phyloP scores from a whole-genome alignment of 2,113 vertebrate genomes.

The Paratilapia polleni region DNA sequence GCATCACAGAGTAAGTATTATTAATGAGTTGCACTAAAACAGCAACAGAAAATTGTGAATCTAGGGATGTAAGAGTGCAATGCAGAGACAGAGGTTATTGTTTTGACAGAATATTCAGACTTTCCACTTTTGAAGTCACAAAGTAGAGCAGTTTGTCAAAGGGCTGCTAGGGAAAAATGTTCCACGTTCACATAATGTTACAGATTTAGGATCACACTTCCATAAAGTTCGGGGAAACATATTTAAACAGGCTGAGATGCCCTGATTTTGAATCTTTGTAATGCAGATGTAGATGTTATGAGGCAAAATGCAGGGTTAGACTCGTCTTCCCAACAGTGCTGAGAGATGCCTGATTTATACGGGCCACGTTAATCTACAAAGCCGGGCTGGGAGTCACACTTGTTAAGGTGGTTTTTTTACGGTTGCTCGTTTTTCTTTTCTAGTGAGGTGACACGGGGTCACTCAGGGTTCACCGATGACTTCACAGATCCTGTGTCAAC shows the following conservation, averaged over 20 bases:
- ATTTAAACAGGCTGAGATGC: background rate
- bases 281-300: background rate
- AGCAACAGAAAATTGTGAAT: background rate
- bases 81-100: background rate
- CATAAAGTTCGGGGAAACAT: background rate
- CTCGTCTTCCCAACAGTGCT: background rate
- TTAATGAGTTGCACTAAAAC: background rate
- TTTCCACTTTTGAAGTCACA: conserved; percentile 1
- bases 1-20: background rate
- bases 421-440: conserved; percentile 32
- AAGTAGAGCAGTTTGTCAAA: background rate
- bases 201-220: background rate
- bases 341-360: conserved; percentile 23
- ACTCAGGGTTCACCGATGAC: conserved; percentile 39
- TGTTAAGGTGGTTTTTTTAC: conserved; percentile 48
- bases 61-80: background rate
- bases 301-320: background rate
- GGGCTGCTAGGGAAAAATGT: background rate
- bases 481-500: conserved; percentile 39
- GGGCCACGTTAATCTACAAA: conserved; percentile 33
- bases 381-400: conserved; percentile 36
- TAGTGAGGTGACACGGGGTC: conserved; percentile 31
- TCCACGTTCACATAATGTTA: background rate
- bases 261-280: background rate
- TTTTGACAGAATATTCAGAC: conserved; percentile 10